Base-by-base conservation (phyloP, 2,113 vertebrate species). In the Syngnathus scovelli region DNA sequence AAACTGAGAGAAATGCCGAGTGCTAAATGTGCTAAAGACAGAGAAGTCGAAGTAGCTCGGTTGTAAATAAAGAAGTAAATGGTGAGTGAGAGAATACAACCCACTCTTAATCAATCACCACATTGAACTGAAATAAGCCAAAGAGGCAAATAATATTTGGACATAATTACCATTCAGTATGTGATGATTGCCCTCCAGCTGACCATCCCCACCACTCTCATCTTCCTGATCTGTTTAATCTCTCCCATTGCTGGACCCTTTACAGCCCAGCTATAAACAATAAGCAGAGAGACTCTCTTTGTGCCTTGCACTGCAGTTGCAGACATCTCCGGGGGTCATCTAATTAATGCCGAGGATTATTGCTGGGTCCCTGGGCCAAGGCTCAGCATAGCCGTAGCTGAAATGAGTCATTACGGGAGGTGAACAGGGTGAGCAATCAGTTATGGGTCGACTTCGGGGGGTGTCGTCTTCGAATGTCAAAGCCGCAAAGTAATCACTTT, bases 311-410 rank as follows among this genome's bases (percentile, higher is more conserved):
- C 59, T 71, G 83, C 79, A 71, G 80, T 75, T 49, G 70, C 79
- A 70, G 59, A 72, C 67, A 10, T 81, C 83, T 85, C 81, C 18
- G 23, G 78, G 78, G 85, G 79, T 78, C 79, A 85, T 85, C 83
- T 87, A 83, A 87, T 87, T 87, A 87, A 87, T 85, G 85, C 81
- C 48, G 69, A 66, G 72, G 81, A 87, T 87, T 85, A 83, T 68
- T 84, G 74, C 76, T 1, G 79, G 83, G 85, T 82, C 83, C 76
- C 69, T 78, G 76, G 80, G 78, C 85, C 58, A 67, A 79, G 67
- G 65, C 81, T 75, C 70, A 78, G 78, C 70, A 64, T 79, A 21
- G 72, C 78, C 72, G 64, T 73, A 74, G 74, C 70, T 65, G 79
- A 84, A 85, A 85, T 64, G 79, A 80, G 78, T 87, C 79, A 83